Evolutionary conservation across 1,140 invertebrate genomes (phyloP).

Genomic region (Drosophila rufa): DNA sequence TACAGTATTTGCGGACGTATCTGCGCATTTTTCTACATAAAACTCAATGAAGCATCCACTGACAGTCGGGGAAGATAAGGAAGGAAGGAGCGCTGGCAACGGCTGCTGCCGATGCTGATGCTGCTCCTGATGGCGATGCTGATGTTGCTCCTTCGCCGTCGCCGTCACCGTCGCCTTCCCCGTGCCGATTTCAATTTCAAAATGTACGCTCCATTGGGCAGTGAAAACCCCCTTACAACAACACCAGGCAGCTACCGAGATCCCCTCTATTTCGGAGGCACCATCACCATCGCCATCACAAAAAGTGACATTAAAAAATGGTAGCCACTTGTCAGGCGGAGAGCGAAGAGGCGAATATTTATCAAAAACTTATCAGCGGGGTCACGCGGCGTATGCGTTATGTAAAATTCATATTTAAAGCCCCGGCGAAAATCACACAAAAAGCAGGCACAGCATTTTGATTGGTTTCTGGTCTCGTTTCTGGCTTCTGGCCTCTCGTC

Average conservation of each 20-base stretch:
- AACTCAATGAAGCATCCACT: constrained; percentile 76
- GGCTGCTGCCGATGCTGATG: constrained; percentile 28
- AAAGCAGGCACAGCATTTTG: constrained; percentile 32
- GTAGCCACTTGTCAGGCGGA: constrained; percentile 70
- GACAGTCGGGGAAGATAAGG: constrained; percentile 69
- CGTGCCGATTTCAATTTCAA: constrained; percentile 79
- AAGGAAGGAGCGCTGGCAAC: constrained; percentile 43
- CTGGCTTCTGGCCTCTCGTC: background rate
- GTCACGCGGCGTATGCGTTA: constrained; percentile 67
- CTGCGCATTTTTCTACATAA: constrained; percentile 67
- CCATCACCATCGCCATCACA: constrained; percentile 43
- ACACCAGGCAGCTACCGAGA: constrained; percentile 1
- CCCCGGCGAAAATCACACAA: constrained; percentile 23
- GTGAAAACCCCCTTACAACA: constrained; percentile 37
- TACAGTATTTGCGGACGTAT: constrained; percentile 43
- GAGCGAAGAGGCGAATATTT: constrained; percentile 29
- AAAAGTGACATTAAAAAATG: constrained; percentile 82
- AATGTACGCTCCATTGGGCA: constrained; percentile 80
- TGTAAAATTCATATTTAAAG: constrained; percentile 43
- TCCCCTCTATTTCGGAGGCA: background rate
- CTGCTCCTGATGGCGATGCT: constrained; percentile 13
- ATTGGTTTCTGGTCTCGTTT: constrained; percentile 24
- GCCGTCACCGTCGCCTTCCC: constrained; percentile 18
- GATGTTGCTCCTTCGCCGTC: background rate
- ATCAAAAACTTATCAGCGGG: constrained; percentile 66